Conservation (phyloP, 2,113 vertebrate genomes). For the Mungos mungo region DNA sequence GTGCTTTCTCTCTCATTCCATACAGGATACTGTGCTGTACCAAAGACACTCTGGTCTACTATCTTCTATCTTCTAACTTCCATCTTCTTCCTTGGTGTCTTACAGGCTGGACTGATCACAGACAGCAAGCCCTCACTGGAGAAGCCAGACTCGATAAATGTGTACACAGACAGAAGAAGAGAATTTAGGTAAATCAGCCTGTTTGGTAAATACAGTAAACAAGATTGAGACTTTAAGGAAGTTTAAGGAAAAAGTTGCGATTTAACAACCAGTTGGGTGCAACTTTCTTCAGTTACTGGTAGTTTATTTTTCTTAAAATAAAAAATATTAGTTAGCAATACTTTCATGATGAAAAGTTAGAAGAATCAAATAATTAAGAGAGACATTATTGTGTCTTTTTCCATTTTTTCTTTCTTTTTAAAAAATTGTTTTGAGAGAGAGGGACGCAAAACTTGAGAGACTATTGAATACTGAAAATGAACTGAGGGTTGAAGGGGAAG, state of each 20-base stretch:
- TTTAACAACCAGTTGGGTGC: not conserved
- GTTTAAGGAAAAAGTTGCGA: not conserved
- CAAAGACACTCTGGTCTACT: not conserved
- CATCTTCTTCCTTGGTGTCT: not conserved
- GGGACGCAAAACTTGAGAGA: no score
- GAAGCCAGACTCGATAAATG: not conserved
- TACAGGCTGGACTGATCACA: not conserved
- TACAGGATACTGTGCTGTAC: accelerated
- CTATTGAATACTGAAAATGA: no score
- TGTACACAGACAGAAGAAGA: not conserved
- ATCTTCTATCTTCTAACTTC: no score
- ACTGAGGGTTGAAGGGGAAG: no score
- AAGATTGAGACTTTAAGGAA: not conserved
- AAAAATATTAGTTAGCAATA: not conserved
- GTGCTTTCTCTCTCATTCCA: not conserved
- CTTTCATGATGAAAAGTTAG: not conserved
- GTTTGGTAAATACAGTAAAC: not conserved
- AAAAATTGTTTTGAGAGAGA: not conserved
- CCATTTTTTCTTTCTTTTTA: not conserved
- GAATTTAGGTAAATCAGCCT: not conserved
- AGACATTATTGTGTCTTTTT: not conserved
- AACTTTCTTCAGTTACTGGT: not conserved
- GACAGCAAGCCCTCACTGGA: not conserved
- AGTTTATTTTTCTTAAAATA: conserved; percentile 30
- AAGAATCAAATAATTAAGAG: not conserved